Base-by-base conservation (phyloP, 2,888 invertebrate genomes). In the Eupsilia transversa region DNA sequence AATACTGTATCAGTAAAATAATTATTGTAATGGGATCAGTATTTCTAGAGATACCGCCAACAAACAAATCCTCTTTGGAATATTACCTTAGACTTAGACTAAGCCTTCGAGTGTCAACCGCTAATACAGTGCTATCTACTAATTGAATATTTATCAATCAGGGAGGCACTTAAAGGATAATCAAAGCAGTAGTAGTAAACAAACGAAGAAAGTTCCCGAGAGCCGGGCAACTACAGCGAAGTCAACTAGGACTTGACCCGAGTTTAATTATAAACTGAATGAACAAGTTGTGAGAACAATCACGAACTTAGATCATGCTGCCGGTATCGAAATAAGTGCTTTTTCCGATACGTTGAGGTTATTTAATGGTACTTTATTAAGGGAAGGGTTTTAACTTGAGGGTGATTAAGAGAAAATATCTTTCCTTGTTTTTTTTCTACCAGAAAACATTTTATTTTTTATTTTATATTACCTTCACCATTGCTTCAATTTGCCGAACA, bases 251-350 rank as follows among this genome's bases (percentile, higher is more conserved):
- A 94, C 92, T 94, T 94, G 94, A 94, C 93, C 94, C 88, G 89
- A 94, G 91, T 95, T 96, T 96, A 96, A 96, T 96, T 96, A 96
- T 95, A 94, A 95, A 94, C 93, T 93, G 92, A 92, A 91, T 89
- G 94, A 92, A 92, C 91, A 92, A 94, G 91, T 93, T 92, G 86
- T 86, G 84, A 87, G 90, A 90, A 94, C 94, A 94, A 93, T 94
- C 93, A 89, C 84, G 84, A 93, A 94, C 91, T 94, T 93, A 89
- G 92, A 92, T 93, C 92, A 91, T 89, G 90, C 84, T 85, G 88
- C 82, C 79, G 87, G 88, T 90, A 91, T 92, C 88, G 87, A 79
- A 85, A 87, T 90, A 89, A 88, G 84, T 83, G 87, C 86, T 87
- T 90, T 88, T 90, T 87, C 33, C 70, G 72, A 87, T 85, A 87